phyloP scores from a whole-genome alignment of 2,797 vertebrate species.

The Zalophus californianus region DNA sequence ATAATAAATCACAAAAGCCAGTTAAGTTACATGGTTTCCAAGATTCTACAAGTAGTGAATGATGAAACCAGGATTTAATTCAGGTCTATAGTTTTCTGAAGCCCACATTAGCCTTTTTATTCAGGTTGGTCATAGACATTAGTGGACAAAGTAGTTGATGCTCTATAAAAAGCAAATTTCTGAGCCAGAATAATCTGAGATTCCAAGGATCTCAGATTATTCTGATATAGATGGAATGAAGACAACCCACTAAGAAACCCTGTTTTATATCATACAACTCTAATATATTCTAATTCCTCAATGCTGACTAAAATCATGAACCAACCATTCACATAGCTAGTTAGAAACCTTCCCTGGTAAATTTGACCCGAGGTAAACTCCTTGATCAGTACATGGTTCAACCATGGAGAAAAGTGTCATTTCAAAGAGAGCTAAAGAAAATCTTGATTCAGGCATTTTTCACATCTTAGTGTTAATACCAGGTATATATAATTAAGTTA shows the following conservation, averaged over 20 bases:
- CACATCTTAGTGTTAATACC: not conserved
- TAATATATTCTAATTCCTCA: not conserved
- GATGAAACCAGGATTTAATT: not conserved
- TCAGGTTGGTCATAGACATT: not conserved
- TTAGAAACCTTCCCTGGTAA: not conserved
- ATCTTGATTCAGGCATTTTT: not conserved
- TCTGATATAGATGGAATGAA: not conserved
- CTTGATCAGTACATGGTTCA: not conserved
- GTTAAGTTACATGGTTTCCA: not conserved
- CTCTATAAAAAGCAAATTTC: not conserved
- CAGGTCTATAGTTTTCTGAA: not conserved
- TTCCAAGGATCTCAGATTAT: not conserved
- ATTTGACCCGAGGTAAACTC: not conserved
- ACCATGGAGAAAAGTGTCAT: not conserved
- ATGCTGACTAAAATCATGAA: not conserved
- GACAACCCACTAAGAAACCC: not conserved
- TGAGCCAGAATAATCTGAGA: not conserved
- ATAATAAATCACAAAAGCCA: not conserved
- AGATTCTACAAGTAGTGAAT: not conserved
- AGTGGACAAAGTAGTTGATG: not conserved
- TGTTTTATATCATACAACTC: not conserved
- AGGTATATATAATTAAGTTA: not conserved
- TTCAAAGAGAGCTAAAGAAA: not conserved
- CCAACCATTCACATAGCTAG: not conserved
- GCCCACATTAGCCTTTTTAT: not conserved